Evolutionary conservation across 2,797 vertebrate genomes (phyloP).

Genomic region (Gobio occitaniae): DNA sequence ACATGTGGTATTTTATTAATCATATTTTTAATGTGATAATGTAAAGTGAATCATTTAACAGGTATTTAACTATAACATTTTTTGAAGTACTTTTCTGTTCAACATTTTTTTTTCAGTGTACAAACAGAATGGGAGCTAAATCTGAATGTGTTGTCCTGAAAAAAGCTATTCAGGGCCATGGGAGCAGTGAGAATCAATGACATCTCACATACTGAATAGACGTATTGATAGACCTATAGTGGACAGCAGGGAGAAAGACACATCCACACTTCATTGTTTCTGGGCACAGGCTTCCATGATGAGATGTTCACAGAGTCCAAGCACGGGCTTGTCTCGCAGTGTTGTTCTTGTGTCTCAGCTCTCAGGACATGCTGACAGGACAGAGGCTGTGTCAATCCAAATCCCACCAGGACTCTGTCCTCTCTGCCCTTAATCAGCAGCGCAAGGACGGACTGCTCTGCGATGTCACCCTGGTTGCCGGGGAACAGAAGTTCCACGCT

Average conservation of each 20-base stretch:
- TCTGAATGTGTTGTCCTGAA: conserved; percentile 12
- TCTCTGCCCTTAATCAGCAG: conserved; percentile 95
- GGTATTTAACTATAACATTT: neutral
- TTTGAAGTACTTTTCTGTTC: neutral
- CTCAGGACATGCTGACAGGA: conserved; percentile 96
- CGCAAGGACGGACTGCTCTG: conserved; percentile 94
- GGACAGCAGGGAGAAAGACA: neutral
- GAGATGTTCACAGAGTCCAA: conserved; percentile 3
- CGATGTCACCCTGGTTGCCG: conserved; percentile 93
- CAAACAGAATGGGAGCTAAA: neutral
- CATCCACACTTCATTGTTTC: neutral
- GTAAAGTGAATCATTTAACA: neutral
- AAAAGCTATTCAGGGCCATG: conserved; percentile 16
- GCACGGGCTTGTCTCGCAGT: conserved; percentile 2
- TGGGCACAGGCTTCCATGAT: neutral
- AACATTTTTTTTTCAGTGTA: neutral
- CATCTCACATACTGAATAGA: conserved; percentile 30
- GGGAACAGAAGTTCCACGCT: conserved; percentile 95
- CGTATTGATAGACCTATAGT: conserved; percentile 23
- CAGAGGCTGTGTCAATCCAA: conserved; percentile 96
- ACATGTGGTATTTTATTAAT: neutral
- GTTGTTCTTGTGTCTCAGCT: conserved; percentile 67
- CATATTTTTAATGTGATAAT: neutral
- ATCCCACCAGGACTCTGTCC: conserved; percentile 92
- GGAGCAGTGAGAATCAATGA: conserved; percentile 35